Percentiles rank a stretch among this genome's conserved stretches.
These are phyloP conservation scores for Anolis apletophallus DNA, from an alignment of 2,797 vertebrate genomes.

Conservation along the genomic window DNA sequence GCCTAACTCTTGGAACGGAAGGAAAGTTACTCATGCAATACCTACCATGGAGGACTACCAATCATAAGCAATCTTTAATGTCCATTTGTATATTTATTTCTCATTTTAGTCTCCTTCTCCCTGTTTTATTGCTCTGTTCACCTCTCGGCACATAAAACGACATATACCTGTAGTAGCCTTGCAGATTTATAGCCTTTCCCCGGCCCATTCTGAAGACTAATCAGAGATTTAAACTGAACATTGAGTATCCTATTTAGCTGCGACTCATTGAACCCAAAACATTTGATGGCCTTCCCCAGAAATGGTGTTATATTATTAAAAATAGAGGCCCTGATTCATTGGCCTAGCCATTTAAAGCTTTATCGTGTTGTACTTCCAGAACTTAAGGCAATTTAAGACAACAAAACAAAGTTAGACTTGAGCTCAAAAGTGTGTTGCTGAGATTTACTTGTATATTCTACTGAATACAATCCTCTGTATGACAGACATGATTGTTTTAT, in stretches of 20 bases:
- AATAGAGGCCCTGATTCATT: slow-evolving; percentile 12
- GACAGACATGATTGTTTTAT: slow-evolving; percentile 46
- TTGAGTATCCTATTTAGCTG: slow-evolving; percentile 11
- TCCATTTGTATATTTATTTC: slow-evolving; percentile 41
- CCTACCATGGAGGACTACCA: slow-evolving; percentile 60
- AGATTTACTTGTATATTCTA: neutral
- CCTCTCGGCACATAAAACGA: slow-evolving; percentile 46
- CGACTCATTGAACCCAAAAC: slow-evolving; percentile 21
- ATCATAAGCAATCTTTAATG: slow-evolving; percentile 48
- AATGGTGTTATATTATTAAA: slow-evolving; percentile 32
- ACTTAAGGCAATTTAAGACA: slow-evolving; percentile 57
- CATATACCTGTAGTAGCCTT: slow-evolving; percentile 32
- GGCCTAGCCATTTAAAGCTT: neutral
- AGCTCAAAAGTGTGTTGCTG: slow-evolving; percentile 29
- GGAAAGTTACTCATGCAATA: slow-evolving; percentile 51
- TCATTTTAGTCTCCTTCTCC: slow-evolving; percentile 48
- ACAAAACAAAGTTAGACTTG: slow-evolving; percentile 30
- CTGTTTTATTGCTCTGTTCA: slow-evolving; percentile 49
- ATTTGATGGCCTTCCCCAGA: slow-evolving; percentile 18
- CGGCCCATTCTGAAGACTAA: slow-evolving; percentile 13
- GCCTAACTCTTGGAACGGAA: slow-evolving; percentile 14
- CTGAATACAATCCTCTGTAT: slow-evolving; percentile 45
- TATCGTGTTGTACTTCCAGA: neutral
- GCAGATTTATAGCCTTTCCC: slow-evolving; percentile 32
- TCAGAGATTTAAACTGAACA: slow-evolving; percentile 43